phyloP scores from a whole-genome alignment of 2,113 vertebrate genomes.

The Heterotilapia buettikoferi region DNA sequence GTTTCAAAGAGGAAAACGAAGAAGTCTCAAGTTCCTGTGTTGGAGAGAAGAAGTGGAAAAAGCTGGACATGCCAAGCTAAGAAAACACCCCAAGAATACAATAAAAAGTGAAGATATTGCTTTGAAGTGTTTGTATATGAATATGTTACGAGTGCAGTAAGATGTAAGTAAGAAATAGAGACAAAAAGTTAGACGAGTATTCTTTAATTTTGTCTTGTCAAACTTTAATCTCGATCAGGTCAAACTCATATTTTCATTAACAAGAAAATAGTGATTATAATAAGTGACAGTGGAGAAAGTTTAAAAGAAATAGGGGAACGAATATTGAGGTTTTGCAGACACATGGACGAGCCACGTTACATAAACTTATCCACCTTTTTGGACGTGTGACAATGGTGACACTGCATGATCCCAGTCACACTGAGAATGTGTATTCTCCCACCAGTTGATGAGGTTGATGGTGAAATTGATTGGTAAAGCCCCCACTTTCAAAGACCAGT shows the following conservation, averaged over 20 bases:
- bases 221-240: not conserved
- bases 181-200: not conserved
- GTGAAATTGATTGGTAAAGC: not conserved
- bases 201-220: not conserved
- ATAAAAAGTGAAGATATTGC: not conserved
- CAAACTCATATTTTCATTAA: not conserved
- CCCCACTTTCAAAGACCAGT: not conserved
- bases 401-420: not conserved
- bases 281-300: fast-evolving
- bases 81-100: not conserved
- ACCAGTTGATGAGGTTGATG: not conserved
- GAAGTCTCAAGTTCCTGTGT: conserved; percentile 10
- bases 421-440: not conserved
- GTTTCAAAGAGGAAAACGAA: conserved; percentile 30
- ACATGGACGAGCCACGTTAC: not conserved
- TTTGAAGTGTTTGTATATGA: not conserved
- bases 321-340: not conserved
- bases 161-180: not conserved
- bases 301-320: fast-evolving
- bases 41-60: conserved; percentile 40
- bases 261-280: not conserved
- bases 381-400: fast-evolving
- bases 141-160: not conserved
- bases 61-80: not conserved
- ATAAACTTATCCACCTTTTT: not conserved